A percentile compares a stretch with the other conserved stretches of the same genome.
phyloP scores from a whole-genome alignment of 2,888 invertebrate genomes.

The Rhogogaster chlorosoma region DNA sequence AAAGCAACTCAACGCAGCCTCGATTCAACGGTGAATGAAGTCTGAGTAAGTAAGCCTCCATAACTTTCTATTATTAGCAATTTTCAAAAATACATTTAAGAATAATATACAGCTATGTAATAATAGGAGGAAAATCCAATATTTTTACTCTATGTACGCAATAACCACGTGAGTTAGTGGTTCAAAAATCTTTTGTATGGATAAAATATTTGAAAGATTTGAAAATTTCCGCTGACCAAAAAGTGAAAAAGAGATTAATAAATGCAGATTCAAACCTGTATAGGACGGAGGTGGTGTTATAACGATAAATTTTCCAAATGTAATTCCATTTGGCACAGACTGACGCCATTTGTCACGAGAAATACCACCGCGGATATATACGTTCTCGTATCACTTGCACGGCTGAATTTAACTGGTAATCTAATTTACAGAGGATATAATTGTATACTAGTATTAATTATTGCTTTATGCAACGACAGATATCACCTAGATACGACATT shows the following conservation, averaged over 20 bases:
- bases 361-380: slow-evolving; percentile 23
- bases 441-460: neutral
- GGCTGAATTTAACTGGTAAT: neutral
- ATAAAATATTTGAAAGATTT: neutral
- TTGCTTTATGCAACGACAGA: neutral
- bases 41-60: neutral
- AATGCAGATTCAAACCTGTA: neutral
- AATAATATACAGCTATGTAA: neutral
- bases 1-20: slow-evolving; percentile 16
- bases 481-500: neutral
- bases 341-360: slow-evolving; percentile 30
- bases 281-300: neutral
- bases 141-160: neutral
- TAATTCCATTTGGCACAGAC: slow-evolving; percentile 33
- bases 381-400: neutral
- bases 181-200: neutral
- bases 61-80: slow-evolving; percentile 29
- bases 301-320: slow-evolving; percentile 22
- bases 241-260: neutral
- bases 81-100: neutral
- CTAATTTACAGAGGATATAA: neutral
- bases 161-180: neutral
- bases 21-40: neutral
- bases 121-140: neutral
- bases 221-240: neutral